Base-by-base conservation (phyloP, 2,888 invertebrate species). In the Pyrocoelia pectoralis region DNA sequence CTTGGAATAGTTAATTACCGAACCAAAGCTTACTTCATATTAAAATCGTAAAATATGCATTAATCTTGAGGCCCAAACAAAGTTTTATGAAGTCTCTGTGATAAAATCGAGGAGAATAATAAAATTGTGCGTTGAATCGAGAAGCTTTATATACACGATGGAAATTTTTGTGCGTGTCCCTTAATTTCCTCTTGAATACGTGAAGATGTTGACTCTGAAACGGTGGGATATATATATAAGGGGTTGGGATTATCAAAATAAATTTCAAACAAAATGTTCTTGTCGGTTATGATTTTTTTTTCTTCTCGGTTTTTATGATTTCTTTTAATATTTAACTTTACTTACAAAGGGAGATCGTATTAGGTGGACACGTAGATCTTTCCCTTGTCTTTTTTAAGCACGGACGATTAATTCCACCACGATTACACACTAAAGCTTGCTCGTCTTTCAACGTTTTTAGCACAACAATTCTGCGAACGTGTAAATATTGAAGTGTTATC, bases 11-110 rank as follows among this genome's bases (percentile, higher is more conserved):
- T 75, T 75, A 76, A 75, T 75, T 75, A 75, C 74, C 73, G 68
- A 75, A 73, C 73, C 73, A 72, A 73, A 72, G 73, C 70, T 72
- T 70, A 70, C 73, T 73, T 72, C 75, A 76, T 76, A 76, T 76
- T 77, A 76, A 75, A 77, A 78, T 76, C 77, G 77, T 78, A 77
- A 78, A 78, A 77, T 78, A 76, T 78, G 76, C 78, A 77, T 78
- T 78, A 77, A 78, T 78, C 76, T 74, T 70, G 72, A 68, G 72
- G 74, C 69, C 72, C 68, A 68, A 69, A 70, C 73, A 77, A 78
- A 77, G 78, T 77, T 78, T 77, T 76, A 77, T 77, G 76, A 77
- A 78, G 77, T 77, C 76, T 71, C 71, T 72, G 73, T 73, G 77
- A 77, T 78, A 77, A 77, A 78, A 77, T 78, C 78, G 72, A 70